phyloP scores from a whole-genome alignment of 2,797 vertebrate genomes.

The Sternotherus odoratus region DNA sequence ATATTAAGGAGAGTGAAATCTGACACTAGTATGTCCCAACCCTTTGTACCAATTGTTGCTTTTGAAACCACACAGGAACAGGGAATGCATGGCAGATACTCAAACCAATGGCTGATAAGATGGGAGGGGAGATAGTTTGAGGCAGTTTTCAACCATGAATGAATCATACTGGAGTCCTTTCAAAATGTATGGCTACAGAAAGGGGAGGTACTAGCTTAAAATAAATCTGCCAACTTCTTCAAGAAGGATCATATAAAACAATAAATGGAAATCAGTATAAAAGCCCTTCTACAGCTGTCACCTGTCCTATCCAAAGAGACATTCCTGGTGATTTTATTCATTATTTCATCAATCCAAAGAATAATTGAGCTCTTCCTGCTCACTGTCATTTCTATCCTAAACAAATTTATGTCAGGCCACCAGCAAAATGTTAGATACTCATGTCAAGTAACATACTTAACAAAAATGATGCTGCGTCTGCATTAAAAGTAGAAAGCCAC shows the following conservation, averaged over 20 bases:
- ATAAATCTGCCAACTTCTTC: conserved; percentile 34
- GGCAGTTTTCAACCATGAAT: conserved; percentile 48
- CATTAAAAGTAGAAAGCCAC: neutral
- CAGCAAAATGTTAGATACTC: conserved; percentile 21
- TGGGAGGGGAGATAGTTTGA: conserved; percentile 46
- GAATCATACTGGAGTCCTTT: conserved; percentile 44
- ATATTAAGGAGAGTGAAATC: conserved; percentile 51
- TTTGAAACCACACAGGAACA: conserved; percentile 38
- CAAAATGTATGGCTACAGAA: conserved; percentile 55
- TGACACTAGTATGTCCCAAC: conserved; percentile 21
- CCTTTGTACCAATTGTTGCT: conserved; percentile 61
- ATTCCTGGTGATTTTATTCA: conserved; percentile 50
- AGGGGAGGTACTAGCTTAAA: conserved; percentile 39
- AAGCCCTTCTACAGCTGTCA: conserved; percentile 17
- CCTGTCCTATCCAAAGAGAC: conserved; percentile 10
- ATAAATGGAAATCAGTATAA: conserved; percentile 59
- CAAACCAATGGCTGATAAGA: conserved; percentile 14
- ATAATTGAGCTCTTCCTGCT: conserved; percentile 57
- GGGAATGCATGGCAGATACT: conserved; percentile 50
- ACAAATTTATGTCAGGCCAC: conserved; percentile 44
- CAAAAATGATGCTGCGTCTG: conserved; percentile 22
- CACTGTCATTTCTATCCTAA: conserved; percentile 40
- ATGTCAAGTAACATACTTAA: conserved; percentile 25
- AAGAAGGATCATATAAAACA: conserved; percentile 37
- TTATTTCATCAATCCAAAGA: conserved; percentile 56